Conservation (phyloP, 2,113 vertebrate species). For the Pollimyrus isidori region DNA sequence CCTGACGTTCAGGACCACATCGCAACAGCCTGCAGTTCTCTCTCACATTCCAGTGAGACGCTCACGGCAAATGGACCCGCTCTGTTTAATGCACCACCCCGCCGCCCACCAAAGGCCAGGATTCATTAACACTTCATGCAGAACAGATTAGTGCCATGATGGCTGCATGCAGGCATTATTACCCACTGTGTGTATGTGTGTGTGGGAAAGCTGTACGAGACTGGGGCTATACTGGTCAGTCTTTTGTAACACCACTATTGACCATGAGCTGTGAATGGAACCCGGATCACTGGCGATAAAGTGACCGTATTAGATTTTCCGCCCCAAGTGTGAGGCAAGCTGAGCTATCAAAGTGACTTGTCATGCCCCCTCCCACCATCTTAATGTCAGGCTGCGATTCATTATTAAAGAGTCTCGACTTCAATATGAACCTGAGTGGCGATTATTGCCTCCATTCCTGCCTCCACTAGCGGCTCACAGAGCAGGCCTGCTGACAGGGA, state of each 20-base stretch:
- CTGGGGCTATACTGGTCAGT: neutral
- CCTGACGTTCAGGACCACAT: neutral
- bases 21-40: neutral
- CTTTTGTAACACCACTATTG: neutral
- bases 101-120: neutral
- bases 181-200: neutral
- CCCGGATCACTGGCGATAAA: neutral
- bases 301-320: neutral
- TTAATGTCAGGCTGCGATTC: neutral
- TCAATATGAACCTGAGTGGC: neutral
- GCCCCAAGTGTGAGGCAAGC: neutral
- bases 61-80: neutral
- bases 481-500: neutral
- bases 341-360: neutral
- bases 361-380: neutral
- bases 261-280: neutral
- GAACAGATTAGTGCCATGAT: constrained; percentile 12
- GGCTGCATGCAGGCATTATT: neutral
- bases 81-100: neutral
- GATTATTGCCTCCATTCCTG: neutral
- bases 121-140: constrained; percentile 22
- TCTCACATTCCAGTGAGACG: neutral
- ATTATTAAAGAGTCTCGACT: neutral
- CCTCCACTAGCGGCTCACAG: neutral
- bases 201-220: neutral